Conservation (phyloP, 2,797 vertebrate genomes). For the Pagetopsis macropterus region DNA sequence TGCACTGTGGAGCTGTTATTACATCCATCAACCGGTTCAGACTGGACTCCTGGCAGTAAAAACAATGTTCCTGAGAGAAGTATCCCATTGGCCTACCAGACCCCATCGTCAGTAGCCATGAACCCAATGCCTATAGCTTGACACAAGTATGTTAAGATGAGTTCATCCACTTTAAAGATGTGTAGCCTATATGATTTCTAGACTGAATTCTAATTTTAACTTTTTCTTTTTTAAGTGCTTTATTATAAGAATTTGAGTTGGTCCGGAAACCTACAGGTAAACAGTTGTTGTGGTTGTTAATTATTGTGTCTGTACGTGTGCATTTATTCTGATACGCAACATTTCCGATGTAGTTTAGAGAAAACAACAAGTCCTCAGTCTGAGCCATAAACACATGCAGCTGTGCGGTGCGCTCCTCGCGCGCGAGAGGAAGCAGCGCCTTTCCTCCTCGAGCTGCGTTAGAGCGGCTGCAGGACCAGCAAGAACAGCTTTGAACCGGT, state of each 20-base stretch:
- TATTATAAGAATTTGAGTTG: background rate
- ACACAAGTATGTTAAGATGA: background rate
- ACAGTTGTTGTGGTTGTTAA: background rate
- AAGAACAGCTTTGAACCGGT: constrained; percentile 84
- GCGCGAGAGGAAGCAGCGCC: constrained; percentile 57
- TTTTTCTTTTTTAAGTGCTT: background rate
- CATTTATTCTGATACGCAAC: background rate
- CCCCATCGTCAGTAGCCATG: constrained; percentile 1
- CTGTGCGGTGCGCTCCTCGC: constrained; percentile 40
- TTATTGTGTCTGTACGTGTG: background rate
- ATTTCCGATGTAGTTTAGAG: background rate
- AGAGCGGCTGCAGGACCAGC: constrained; percentile 69
- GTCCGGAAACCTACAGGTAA: constrained; percentile 31
- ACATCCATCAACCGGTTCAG: constrained; percentile 72
- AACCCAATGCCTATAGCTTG: background rate
- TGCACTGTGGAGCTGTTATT: constrained; percentile 39
- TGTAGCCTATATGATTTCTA: background rate
- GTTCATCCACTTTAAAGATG: background rate
- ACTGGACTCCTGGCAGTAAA: constrained; percentile 60
- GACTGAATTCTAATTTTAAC: background rate
- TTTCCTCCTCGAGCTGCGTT: constrained; percentile 41
- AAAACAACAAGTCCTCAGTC: background rate
- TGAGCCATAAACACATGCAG: background rate
- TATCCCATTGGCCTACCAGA: background rate
- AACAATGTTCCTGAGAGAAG: constrained; percentile 42